Conservation (phyloP, 2,113 vertebrate species). For the Pholis gunnellus region DNA sequence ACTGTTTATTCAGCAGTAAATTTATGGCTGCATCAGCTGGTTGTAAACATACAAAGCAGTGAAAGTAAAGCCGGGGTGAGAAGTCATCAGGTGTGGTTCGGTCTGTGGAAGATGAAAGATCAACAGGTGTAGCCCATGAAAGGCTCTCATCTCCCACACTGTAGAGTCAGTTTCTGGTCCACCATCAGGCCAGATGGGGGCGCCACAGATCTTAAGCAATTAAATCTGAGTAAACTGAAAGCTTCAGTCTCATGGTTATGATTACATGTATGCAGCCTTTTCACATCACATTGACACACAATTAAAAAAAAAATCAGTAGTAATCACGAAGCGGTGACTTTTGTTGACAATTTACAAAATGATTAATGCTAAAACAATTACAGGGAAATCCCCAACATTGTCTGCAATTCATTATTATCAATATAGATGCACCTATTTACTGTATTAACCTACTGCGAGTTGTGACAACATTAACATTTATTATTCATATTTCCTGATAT, state of each 20-base stretch:
- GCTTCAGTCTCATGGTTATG: not conserved
- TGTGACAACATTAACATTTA: not conserved
- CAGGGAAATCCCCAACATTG: not conserved
- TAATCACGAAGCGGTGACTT: not conserved
- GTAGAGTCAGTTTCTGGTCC: constrained; percentile 10
- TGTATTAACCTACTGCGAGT: not conserved
- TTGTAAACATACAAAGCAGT: not conserved
- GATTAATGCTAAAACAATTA: not conserved
- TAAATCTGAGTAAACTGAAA: not conserved
- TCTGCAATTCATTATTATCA: not conserved
- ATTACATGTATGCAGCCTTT: not conserved
- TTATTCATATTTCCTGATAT: not conserved
- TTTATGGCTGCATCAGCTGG: not conserved
- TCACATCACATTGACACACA: not conserved
- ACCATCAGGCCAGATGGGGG: constrained; percentile 26
- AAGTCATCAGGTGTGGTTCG: not conserved
- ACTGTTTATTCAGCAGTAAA: not conserved
- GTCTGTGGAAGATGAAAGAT: not conserved
- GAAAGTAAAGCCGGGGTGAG: not conserved
- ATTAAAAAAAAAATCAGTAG: not conserved
- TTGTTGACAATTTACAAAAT: not conserved
- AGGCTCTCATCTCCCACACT: not conserved
- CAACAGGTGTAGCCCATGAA: not conserved
- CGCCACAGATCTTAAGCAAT: not conserved
- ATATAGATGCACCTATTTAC: not conserved